Conservation (phyloP, 2,113 vertebrate species). For the Mirza zaza region DNA sequence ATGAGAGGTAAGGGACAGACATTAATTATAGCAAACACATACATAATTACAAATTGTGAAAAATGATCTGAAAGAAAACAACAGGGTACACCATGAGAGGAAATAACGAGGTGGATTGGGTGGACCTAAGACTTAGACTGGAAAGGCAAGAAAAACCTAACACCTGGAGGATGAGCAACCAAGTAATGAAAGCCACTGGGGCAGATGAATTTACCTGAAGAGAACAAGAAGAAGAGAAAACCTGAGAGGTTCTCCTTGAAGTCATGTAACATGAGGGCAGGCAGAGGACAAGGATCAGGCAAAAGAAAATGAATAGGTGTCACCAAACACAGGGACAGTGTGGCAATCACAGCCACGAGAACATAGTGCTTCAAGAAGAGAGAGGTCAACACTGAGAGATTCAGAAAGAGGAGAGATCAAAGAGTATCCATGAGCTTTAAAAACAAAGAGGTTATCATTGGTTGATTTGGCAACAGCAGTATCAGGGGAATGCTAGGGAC, state of each 20-base stretch:
- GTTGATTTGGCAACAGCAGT: neutral
- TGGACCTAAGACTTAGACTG: neutral
- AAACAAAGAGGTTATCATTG: neutral
- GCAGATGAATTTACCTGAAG: neutral
- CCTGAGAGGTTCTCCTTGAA: neutral
- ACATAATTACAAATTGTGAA: neutral
- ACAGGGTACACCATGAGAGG: neutral
- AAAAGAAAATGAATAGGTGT: neutral
- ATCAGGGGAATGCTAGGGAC: neutral
- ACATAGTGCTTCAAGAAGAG: neutral
- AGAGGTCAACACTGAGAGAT: neutral
- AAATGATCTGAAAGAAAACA: slow-evolving; percentile 17
- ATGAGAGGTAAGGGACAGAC: neutral
- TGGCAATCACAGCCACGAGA: neutral
- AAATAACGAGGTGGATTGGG: neutral
- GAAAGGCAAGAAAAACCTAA: neutral
- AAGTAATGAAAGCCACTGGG: neutral
- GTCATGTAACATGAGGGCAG: neutral
- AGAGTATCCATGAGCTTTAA: neutral
- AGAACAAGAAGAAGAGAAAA: neutral
- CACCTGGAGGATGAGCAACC: neutral
- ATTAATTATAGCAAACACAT: neutral
- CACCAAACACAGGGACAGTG: neutral
- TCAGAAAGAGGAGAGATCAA: neutral
- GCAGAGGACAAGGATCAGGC: neutral